Evolutionary conservation across 2,797 vertebrate genomes (phyloP).

Genomic region (Chelon labrosus): DNA sequence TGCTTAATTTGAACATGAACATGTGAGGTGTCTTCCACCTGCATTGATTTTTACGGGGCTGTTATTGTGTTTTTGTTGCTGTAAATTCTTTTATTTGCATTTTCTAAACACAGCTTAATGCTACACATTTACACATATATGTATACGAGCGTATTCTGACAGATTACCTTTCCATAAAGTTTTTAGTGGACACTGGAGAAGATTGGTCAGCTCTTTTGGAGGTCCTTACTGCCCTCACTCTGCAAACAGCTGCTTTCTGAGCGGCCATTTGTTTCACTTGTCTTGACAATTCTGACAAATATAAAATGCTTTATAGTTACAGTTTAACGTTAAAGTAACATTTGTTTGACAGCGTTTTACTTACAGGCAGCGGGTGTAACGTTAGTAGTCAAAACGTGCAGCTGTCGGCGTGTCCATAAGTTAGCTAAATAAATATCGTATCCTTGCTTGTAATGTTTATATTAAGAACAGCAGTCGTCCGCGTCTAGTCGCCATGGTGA

Average conservation of each 20-base stretch:
- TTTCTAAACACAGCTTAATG: slow-evolving; percentile 4
- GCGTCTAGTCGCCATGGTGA: slow-evolving; percentile 71
- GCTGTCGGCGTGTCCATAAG: not conserved
- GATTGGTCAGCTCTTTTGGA: slow-evolving; percentile 38
- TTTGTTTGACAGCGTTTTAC: slow-evolving; percentile 1
- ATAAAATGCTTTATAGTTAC: not conserved
- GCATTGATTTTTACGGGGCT: slow-evolving; percentile 28
- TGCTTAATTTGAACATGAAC: slow-evolving; percentile 16
- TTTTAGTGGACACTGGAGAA: slow-evolving; percentile 22
- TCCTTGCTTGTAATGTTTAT: not conserved
- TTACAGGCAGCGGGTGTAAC: not conserved
- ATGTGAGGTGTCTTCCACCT: slow-evolving; percentile 18
- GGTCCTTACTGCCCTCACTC: slow-evolving; percentile 5
- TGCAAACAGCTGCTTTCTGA: slow-evolving; percentile 7
- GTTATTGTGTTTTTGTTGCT: slow-evolving; percentile 27
- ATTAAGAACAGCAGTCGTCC: not conserved
- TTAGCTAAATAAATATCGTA: not conserved
- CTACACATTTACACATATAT: not conserved
- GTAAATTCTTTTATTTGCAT: slow-evolving; percentile 41
- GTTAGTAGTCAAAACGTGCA: not conserved
- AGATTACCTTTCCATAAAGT: slow-evolving; percentile 73
- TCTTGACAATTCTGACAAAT: slow-evolving; percentile 16
- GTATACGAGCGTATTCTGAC: slow-evolving; percentile 16
- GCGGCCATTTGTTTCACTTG: slow-evolving; percentile 39
- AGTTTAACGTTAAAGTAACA: not conserved